These are phyloP conservation scores for Peromyscus nudipes DNA, from an alignment of 2,797 vertebrate genomes.

Conservation along the genomic window DNA sequence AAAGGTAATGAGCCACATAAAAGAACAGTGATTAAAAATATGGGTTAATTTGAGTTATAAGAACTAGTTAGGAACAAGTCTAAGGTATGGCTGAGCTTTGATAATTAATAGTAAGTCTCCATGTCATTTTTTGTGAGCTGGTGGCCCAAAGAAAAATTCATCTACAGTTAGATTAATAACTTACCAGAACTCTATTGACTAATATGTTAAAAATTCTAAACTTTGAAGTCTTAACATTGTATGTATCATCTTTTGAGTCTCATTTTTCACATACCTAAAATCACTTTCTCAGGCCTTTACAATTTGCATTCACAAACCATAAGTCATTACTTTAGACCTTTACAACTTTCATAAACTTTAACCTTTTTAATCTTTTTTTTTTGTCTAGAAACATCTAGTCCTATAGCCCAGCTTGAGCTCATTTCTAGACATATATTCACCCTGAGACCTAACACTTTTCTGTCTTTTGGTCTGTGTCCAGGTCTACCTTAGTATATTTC, in stretches of 20 bases:
- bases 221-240: neutral
- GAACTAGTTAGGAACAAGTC: neutral
- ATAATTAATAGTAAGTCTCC: neutral
- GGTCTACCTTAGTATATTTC: neutral
- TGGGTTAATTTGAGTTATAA: neutral
- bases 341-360: neutral
- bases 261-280: neutral
- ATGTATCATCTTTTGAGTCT: neutral
- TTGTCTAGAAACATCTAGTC: neutral
- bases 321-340: neutral
- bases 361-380: neutral
- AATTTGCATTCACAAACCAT: neutral
- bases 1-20: neutral
- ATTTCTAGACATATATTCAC: neutral
- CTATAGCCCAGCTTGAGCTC: neutral
- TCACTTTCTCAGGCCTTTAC: neutral
- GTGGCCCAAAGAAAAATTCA: neutral
- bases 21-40: neutral
- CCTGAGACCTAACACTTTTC: neutral
- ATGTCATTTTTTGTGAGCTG: neutral
- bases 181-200: neutral
- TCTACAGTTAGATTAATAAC: neutral
- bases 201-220: neutral
- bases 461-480: neutral
- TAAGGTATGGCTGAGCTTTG: neutral